These are phyloP conservation scores for Agriopis leucophaearia DNA, from an alignment of 2,888 invertebrate species.

Conservation along the genomic window DNA sequence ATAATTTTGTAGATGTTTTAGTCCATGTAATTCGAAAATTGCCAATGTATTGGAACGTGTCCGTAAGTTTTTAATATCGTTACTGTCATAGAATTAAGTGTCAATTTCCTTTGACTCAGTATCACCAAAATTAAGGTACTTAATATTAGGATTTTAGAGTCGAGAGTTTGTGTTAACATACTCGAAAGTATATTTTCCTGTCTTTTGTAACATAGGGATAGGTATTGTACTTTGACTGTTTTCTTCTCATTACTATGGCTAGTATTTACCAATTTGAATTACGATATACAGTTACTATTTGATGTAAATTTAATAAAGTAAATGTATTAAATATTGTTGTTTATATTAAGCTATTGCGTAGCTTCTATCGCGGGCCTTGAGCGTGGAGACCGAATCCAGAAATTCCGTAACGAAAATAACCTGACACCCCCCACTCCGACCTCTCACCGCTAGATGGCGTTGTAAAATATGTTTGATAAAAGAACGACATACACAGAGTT, in stretches of 20 bases:
- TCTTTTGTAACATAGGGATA: constrained; percentile 4
- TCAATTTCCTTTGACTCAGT: constrained; percentile 20
- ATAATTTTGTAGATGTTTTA: constrained; percentile 30
- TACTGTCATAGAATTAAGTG: constrained; percentile 19
- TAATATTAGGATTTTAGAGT: constrained; percentile 12
- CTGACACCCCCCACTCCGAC: too few species aligned
- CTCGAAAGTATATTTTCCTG: constrained; percentile 20
- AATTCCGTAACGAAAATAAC: too few species aligned
- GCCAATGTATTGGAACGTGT: constrained; percentile 22
- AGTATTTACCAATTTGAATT: constrained; percentile 68
- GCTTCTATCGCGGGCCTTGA: too few species aligned
- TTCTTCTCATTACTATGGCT: constrained; percentile 43
- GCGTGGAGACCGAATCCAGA: too few species aligned
- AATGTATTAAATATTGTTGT: constrained; percentile 68
- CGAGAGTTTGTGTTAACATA: constrained; percentile 17
- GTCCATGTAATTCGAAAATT: constrained; percentile 31
- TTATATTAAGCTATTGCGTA: too few species aligned
- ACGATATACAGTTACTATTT: constrained; percentile 72
- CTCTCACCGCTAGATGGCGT: too few species aligned
- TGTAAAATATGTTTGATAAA: too few species aligned
- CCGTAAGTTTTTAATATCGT: constrained; percentile 26
- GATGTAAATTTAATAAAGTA: constrained; percentile 78
- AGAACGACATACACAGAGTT: too few species aligned
- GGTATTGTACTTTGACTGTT: constrained; percentile 13
- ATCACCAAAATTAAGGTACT: constrained; percentile 29